These are phyloP conservation scores for Perccottus glenii DNA, from an alignment of 2,113 vertebrate species.

Conservation along the genomic window DNA sequence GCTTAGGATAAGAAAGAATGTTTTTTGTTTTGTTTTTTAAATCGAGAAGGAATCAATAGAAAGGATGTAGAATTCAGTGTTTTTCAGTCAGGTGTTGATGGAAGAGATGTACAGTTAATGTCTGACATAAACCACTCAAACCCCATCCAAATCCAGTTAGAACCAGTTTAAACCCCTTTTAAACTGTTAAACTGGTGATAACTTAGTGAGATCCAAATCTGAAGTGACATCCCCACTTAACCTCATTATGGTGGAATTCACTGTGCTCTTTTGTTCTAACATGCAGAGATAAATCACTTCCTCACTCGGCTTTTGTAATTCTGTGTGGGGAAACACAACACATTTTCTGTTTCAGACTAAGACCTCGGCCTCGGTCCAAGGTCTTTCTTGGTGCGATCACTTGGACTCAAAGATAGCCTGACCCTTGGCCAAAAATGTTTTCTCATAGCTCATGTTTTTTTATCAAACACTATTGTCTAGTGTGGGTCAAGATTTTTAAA, in stretches of 20 bases:
- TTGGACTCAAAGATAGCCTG: constrained; percentile 42
- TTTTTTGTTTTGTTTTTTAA: too few species aligned
- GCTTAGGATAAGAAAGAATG: too few species aligned
- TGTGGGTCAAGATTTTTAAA: constrained; percentile 12
- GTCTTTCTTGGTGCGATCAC: constrained; percentile 50
- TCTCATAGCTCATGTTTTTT: constrained; percentile 16
- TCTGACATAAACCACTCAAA: too few species aligned
- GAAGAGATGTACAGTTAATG: too few species aligned
- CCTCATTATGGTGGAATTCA: constrained; percentile 57
- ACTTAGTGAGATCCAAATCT: background rate
- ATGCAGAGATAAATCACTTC: constrained; percentile 66
- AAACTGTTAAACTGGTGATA: too few species aligned
- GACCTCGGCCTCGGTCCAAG: constrained; percentile 55
- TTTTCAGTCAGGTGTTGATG: too few species aligned
- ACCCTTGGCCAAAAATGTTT: constrained; percentile 47
- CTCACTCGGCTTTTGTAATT: constrained; percentile 52
- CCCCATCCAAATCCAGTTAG: too few species aligned
- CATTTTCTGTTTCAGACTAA: constrained; percentile 44
- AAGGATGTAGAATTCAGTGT: too few species aligned
- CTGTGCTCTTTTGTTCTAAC: constrained; percentile 58
- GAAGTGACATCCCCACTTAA: constrained; percentile 34
- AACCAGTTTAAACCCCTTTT: background rate
- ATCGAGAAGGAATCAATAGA: too few species aligned
- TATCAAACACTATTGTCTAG: constrained; percentile 19
- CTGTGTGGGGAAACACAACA: constrained; percentile 46